Evolutionary conservation across 2,888 invertebrate species (phyloP), one percentile per base, ranked within the genome.

Genomic region (Allygus modestus): DNA sequence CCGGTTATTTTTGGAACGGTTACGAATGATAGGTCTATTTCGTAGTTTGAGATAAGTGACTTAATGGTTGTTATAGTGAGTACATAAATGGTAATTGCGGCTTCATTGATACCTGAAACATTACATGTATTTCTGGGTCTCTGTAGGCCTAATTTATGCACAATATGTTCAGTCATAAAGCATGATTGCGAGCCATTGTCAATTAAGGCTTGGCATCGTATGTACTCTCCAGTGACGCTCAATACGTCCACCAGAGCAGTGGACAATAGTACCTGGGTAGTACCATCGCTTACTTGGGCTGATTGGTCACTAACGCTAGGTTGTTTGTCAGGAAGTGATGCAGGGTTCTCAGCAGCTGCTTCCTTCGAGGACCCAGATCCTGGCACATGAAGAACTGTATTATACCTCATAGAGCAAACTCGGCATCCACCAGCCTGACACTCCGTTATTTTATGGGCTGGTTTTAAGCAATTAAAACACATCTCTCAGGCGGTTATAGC

Each of bases 171-270:
- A 12, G 86, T 86, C 7, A 87, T 77, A 41, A 88, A 77, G 37
- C 85, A 85, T 1, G 85, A 84, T 83, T 88, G 87, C 4, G 11
- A 86, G 86, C 17, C 87, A 87, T 84, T 83, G 69, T 87, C 87
- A 26, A 88, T 83, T 4, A 88, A 58, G 11, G 85, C 87, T 46
- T 87, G 85, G 83, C 87, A 87, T 12, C 41, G 81, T 12, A 41
- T 58, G 33, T 61, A 41, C 23, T 84, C 84, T 20, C 86, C 86
- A 23, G 83, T 20, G 15, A 31, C n/a, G 69, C 86, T 83, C 20
- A 61, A 17, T 15, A 87, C 28, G 1, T 85, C 41, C 0, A 87
- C 81, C 15, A 37, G 79, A 7, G 86, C 88, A 28, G 88, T 88
- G 11, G 86, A 71, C 12, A 87, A 81, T 26, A 86, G 61, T 11